These are phyloP conservation scores for Philopedon plagiatum DNA, from an alignment of 2,888 invertebrate species.

Conservation along the genomic window DNA sequence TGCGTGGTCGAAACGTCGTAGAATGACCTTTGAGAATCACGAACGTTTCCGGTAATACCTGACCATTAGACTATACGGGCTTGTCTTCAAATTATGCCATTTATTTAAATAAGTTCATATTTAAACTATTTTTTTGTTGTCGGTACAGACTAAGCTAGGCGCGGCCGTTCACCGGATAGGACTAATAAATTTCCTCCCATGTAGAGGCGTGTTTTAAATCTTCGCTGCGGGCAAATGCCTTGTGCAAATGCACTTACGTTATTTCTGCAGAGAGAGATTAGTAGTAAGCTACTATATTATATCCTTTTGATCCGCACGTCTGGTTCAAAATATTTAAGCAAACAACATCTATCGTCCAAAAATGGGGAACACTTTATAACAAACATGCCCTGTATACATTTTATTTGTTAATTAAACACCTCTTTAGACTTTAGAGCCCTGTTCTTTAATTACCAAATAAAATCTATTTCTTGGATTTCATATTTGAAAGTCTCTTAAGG, in stretches of 20 bases:
- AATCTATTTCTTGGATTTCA: no score
- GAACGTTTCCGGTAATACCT: constrained; percentile 35
- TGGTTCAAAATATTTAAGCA: no score
- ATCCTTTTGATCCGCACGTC: no score
- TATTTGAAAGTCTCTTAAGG: no score
- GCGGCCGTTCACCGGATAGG: constrained; percentile 1
- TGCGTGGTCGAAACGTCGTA: constrained; percentile 17
- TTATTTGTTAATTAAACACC: no score
- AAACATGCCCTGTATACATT: no score
- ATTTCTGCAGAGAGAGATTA: not conserved
- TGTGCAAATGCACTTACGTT: not conserved
- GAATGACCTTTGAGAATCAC: constrained; percentile 36
- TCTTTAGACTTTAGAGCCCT: no score
- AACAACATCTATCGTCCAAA: no score
- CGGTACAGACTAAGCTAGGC: constrained; percentile 9
- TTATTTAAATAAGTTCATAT: constrained; percentile 29
- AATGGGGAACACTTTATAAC: no score
- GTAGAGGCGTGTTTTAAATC: not conserved
- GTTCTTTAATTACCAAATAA: no score
- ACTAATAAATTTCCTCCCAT: constrained; percentile 8
- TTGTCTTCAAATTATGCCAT: constrained; percentile 21
- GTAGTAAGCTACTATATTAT: no score
- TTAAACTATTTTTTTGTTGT: constrained; percentile 10
- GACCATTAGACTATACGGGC: constrained; percentile 20
- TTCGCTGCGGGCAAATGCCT: not conserved